phyloP scores from a whole-genome alignment of 37 sponge, comb jelly and placozoan genomes.

The Axinella damicornis region DNA sequence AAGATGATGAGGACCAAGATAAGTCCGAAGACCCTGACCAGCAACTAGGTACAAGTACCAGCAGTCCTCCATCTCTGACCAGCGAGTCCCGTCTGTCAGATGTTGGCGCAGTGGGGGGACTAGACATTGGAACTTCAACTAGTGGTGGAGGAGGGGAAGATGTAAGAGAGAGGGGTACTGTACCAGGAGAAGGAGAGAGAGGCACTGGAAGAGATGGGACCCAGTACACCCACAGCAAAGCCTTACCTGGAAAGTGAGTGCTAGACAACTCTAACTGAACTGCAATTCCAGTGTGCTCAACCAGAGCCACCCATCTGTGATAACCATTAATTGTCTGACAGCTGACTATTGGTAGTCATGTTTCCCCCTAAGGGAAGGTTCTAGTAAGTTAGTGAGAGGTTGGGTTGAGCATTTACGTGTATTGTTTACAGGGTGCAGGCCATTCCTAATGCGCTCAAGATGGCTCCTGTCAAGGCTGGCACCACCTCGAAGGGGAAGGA shows the following conservation, averaged over 20 bases:
- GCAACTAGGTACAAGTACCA: no score
- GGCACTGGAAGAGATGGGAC: neutral
- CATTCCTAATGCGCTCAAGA: slow-evolving; percentile 39
- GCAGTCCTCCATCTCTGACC: no score
- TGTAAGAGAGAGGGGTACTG: neutral
- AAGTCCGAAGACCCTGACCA: no score
- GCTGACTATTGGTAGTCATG: no score
- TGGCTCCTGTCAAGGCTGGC: neutral
- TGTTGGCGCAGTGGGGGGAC: neutral
- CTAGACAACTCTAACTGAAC: neutral
- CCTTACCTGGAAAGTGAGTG: neutral
- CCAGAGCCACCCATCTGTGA: no score
- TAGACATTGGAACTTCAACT: neutral
- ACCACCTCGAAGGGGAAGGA: no score
- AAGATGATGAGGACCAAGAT: no score
- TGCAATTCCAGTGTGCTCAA: no score
- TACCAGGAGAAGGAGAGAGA: neutral
- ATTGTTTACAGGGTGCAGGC: neutral
- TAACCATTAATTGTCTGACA: no score
- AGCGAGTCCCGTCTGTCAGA: no score
- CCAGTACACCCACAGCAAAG: neutral
- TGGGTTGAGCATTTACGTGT: neutral
- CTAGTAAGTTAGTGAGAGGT: no score
- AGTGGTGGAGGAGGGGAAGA: neutral
- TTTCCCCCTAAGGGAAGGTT: no score